Evolutionary conservation across 2,113 vertebrate genomes (phyloP).

Genomic region (Oxygymnocypris stewartii): DNA sequence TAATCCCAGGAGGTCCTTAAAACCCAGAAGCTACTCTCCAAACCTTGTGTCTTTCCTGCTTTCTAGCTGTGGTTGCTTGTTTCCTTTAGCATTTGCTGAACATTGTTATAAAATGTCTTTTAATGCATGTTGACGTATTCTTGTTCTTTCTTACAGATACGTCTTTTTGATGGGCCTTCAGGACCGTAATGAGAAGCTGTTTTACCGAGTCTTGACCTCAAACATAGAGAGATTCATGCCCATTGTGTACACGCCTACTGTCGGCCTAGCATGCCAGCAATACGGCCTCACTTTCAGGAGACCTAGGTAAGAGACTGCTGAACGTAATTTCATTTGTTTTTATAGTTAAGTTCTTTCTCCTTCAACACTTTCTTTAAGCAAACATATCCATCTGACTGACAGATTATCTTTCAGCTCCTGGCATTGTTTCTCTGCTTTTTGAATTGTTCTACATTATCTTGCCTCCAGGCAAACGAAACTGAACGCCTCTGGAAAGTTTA

Average conservation of each 20-base stretch:
- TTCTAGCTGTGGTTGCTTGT: neutral
- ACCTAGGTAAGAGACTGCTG: conserved; percentile 81
- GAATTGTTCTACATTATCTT: neutral
- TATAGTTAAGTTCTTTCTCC: neutral
- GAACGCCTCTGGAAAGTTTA: conserved; percentile 27
- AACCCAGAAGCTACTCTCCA: neutral
- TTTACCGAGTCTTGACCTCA: conserved; percentile 87
- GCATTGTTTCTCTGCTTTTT: conserved; percentile 1
- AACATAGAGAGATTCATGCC: conserved; percentile 96
- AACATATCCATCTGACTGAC: neutral
- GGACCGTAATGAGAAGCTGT: conserved; percentile 95
- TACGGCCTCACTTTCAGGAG: conserved; percentile 90
- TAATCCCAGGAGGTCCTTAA: neutral
- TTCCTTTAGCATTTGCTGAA: neutral
- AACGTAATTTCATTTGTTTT: conserved; percentile 10
- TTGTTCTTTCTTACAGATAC: conserved; percentile 76
- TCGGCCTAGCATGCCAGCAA: conserved; percentile 93
- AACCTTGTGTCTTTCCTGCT: neutral
- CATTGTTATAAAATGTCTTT: neutral
- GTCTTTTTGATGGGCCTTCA: conserved; percentile 95
- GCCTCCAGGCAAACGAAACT: conserved; percentile 33
- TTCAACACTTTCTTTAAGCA: conserved; percentile 6
- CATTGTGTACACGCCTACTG: conserved; percentile 94
- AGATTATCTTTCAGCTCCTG: conserved; percentile 10
- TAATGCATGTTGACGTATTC: neutral